Evolutionary conservation across 2,113 vertebrate species (phyloP).

Genomic region (Setophaga kirtlandii): DNA sequence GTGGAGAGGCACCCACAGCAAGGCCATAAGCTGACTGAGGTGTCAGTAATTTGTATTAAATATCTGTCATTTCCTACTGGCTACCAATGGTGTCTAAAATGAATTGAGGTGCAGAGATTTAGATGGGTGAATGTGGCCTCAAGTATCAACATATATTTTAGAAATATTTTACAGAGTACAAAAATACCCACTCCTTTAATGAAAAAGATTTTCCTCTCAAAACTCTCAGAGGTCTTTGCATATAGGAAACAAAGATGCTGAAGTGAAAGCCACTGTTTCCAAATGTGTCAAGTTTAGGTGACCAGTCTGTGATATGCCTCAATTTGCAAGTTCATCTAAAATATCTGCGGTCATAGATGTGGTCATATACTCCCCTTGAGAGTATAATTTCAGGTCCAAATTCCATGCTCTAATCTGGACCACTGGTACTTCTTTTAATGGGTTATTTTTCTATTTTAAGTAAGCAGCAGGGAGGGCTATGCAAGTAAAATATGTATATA

Average conservation of each 20-base stretch:
- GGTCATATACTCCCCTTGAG: neutral
- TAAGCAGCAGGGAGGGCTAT: neutral
- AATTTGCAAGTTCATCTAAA: neutral
- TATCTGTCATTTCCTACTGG: neutral
- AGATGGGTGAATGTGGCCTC: neutral
- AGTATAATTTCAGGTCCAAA: neutral
- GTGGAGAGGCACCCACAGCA: rapidly evolving
- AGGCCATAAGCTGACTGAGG: neutral
- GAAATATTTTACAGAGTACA: neutral
- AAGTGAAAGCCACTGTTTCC: neutral
- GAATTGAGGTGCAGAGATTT: neutral
- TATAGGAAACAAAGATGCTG: neutral
- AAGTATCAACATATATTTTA: neutral
- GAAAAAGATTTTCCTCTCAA: neutral
- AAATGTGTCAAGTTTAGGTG: neutral
- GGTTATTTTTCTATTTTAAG: neutral
- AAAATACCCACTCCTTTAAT: neutral
- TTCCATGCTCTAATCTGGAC: neutral
- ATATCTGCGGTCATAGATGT: neutral
- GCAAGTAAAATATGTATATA: neutral
- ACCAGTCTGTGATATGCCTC: neutral
- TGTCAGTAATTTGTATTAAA: neutral
- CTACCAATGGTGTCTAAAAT: neutral
- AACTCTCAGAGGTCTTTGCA: neutral
- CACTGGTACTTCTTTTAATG: neutral